Percentiles rank a stretch among this genome's conserved stretches.
Evolutionary conservation across 2,113 vertebrate genomes (phyloP).

Genomic region (Globicephala melas): DNA sequence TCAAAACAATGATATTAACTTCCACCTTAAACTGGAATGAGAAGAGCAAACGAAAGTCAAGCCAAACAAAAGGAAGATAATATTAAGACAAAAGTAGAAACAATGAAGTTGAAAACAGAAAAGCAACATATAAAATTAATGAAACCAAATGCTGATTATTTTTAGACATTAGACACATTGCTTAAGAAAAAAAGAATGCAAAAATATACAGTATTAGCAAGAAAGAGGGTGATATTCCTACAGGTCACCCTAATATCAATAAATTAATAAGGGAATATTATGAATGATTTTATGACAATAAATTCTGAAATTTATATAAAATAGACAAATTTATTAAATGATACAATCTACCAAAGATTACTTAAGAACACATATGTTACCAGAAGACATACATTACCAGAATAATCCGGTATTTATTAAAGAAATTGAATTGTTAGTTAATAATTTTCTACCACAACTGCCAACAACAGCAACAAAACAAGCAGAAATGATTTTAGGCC

Average conservation of each 20-base stretch:
- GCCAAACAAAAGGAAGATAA: neutral
- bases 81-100: neutral
- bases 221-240: neutral
- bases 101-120: neutral
- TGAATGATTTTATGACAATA: neutral
- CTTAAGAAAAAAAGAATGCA: neutral
- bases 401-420: neutral
- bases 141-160: neutral
- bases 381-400: neutral
- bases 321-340: neutral
- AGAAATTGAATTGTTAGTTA: neutral
- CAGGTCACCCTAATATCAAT: neutral
- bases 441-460: neutral
- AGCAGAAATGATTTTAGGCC: neutral
- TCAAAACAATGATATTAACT: neutral
- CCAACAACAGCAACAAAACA: neutral
- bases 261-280: neutral
- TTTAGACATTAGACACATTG: neutral
- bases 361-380: neutral
- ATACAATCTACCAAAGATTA: neutral
- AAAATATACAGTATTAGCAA: neutral
- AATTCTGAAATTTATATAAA: neutral
- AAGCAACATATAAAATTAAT: neutral
- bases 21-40: neutral
- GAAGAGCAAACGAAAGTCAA: neutral